Conservation (phyloP, 2,113 vertebrate species). For the Oryzias javanicus region DNA sequence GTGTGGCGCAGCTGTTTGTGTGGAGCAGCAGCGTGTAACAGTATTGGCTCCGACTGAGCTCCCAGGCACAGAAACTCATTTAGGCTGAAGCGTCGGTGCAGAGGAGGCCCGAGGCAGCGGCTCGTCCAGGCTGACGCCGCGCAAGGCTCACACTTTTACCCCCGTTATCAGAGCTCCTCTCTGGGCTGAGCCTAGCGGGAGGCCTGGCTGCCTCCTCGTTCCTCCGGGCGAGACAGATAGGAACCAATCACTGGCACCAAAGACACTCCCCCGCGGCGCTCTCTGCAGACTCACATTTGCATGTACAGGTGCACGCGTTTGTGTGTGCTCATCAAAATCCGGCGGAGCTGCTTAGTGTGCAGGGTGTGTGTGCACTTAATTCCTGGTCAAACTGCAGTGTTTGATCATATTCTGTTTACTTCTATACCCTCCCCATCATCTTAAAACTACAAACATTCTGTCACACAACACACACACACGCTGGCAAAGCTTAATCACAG, state of each 20-base stretch:
- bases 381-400: conserved; percentile 51
- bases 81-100: conserved; percentile 43
- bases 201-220: conserved; percentile 40
- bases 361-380: conserved; percentile 45
- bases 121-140: conserved; percentile 46
- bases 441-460: conserved; percentile 29
- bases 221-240: conserved; percentile 65
- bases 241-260: conserved; percentile 64
- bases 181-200: conserved; percentile 54
- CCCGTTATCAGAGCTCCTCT: conserved; percentile 66
- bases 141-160: conserved; percentile 46
- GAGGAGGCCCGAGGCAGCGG: conserved; percentile 43
- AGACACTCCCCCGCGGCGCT: conserved; percentile 40
- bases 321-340: conserved; percentile 55
- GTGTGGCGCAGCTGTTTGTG: conserved; percentile 1
- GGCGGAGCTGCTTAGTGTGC: conserved; percentile 28
- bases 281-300: conserved; percentile 57
- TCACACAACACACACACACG: conserved; percentile 13
- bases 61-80: conserved; percentile 66
- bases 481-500: conserved; percentile 55
- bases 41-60: conserved; percentile 37
- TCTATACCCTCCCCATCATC: conserved; percentile 45
- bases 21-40: conserved; percentile 16
- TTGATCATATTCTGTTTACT: conserved; percentile 61
- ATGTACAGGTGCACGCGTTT: conserved; percentile 56